Evolutionary conservation across 1,140 invertebrate species (phyloP).

Genomic region (Drosophila arizonae): DNA sequence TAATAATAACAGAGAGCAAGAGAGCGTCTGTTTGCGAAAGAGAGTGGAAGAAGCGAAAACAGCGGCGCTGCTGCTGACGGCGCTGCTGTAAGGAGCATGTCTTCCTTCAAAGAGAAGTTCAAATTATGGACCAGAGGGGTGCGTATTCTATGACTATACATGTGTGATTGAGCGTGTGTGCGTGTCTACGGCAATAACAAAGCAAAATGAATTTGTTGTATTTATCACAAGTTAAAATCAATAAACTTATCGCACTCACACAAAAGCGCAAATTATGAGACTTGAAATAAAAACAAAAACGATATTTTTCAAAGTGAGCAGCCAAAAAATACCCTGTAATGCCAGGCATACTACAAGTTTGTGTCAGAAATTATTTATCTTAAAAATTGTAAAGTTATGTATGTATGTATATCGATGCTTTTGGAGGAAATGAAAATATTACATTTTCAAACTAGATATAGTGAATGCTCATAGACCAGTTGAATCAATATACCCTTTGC

Average conservation of each 20-base stretch:
- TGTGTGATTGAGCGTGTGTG: slow-evolving; percentile 12
- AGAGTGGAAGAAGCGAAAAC: slow-evolving; percentile 8
- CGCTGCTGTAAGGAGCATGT: slow-evolving; percentile 53
- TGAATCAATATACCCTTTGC: neutral
- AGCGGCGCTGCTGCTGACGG: slow-evolving; percentile 43
- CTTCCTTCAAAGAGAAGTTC: slow-evolving; percentile 82
- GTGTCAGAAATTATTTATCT: no score
- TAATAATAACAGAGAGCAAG: slow-evolving; percentile 13
- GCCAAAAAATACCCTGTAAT: neutral
- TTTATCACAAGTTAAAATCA: slow-evolving; percentile 78
- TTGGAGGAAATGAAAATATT: no score
- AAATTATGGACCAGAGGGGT: slow-evolving; percentile 81
- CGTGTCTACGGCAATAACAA: slow-evolving; percentile 16
- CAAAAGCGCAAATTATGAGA: slow-evolving; percentile 27
- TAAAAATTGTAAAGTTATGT: neutral
- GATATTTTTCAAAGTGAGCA: neutral
- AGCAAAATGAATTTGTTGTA: slow-evolving; percentile 44
- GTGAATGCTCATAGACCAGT: neutral
- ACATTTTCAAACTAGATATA: no score
- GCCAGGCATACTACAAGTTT: neutral
- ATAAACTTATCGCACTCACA: slow-evolving; percentile 74
- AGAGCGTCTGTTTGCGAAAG: slow-evolving; percentile 1
- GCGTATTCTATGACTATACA: slow-evolving; percentile 46
- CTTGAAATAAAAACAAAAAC: slow-evolving; percentile 11
- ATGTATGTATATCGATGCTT: neutral